Conservation (phyloP, 2,113 vertebrate genomes). For the Pseudonaja textilis region DNA sequence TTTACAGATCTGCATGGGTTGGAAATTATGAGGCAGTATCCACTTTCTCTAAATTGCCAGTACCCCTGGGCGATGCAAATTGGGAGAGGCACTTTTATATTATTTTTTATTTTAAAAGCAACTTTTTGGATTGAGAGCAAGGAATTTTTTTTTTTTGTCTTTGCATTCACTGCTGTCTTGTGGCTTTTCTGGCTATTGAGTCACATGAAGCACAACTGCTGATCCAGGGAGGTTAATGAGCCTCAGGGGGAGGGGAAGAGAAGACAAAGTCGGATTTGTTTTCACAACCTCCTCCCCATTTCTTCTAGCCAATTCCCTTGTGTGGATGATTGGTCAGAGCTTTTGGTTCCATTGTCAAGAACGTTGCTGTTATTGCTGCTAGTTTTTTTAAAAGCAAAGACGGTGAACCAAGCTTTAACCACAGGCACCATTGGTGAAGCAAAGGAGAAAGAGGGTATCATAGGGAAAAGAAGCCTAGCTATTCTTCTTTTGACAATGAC, state of each 20-base stretch:
- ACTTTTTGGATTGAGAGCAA: neutral
- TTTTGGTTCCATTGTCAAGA: neutral
- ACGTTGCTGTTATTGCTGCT: neutral
- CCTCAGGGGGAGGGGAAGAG: neutral
- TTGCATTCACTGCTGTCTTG: neutral
- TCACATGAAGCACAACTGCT: conserved; percentile 34
- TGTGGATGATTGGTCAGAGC: neutral
- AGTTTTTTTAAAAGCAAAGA: neutral
- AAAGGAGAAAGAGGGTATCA: neutral
- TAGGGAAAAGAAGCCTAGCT: neutral
- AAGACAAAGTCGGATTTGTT: conserved; percentile 50
- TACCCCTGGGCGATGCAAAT: neutral
- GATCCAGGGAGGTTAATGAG: conserved; percentile 28
- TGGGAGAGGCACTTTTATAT: neutral
- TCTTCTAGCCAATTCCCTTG: conserved; percentile 27
- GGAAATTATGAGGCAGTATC: conserved; percentile 21
- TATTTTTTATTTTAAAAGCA: conserved; percentile 1
- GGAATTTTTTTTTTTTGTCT: neutral
- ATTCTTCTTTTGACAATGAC: neutral
- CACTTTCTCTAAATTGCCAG: neutral
- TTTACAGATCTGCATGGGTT: neutral
- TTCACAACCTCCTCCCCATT: neutral
- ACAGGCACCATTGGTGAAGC: neutral
- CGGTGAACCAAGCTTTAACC: neutral
- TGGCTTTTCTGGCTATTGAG: neutral